Conservation (phyloP, 2,797 vertebrate genomes). For the Semaprochilodus insignis region DNA sequence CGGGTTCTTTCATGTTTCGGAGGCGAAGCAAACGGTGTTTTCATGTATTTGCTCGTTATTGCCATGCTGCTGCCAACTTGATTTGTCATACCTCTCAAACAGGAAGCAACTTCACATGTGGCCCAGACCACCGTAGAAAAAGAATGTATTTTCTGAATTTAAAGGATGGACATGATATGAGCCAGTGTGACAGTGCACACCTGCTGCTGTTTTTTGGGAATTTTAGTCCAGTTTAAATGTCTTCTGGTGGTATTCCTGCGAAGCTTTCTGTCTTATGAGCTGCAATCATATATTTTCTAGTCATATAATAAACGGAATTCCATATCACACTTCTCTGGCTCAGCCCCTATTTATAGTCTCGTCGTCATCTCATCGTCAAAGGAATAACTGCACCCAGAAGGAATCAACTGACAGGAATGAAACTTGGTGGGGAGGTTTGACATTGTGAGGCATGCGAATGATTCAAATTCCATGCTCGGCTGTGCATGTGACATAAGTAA, state of each 20-base stretch:
- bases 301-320: neutral
- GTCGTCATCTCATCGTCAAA: no score
- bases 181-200: neutral
- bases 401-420: no score
- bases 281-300: neutral
- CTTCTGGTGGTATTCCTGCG: neutral
- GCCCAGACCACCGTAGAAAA: neutral
- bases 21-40: neutral
- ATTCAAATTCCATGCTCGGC: no score
- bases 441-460: no score
- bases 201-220: neutral
- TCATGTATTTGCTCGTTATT: conserved; percentile 24
- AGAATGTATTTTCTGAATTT: neutral
- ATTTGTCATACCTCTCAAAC: neutral
- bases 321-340: neutral
- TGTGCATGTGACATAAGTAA: no score
- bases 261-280: neutral
- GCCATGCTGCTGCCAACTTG: neutral
- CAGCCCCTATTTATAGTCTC: neutral
- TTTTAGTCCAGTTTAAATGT: neutral
- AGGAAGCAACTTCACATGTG: neutral
- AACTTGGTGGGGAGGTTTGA: no score
- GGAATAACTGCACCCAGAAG: no score
- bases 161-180: neutral
- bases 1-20: conserved; percentile 44